These are phyloP conservation scores for Hippolais icterina DNA, from an alignment of 2,113 vertebrate genomes.

Conservation along the genomic window DNA sequence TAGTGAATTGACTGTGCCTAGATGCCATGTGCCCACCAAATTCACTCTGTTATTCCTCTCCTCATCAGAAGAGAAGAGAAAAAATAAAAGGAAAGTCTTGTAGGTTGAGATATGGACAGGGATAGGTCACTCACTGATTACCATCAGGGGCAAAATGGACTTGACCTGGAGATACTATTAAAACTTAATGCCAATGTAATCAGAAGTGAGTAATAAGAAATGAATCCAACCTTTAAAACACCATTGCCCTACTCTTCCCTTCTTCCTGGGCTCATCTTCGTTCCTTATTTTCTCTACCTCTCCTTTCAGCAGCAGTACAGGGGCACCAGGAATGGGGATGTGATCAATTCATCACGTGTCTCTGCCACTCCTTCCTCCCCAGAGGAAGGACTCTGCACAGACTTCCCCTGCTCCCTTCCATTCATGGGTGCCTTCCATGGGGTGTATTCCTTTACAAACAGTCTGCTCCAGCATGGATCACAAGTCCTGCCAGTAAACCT, in stretches of 20 bases:
- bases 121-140: neutral
- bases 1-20: neutral
- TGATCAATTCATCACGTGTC: neutral
- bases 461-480: neutral
- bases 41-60: neutral
- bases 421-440: fast-evolving
- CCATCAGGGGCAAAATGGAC: neutral
- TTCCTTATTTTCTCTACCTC: neutral
- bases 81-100: neutral
- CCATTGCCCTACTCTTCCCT: fast-evolving
- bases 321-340: neutral
- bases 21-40: neutral
- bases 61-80: neutral
- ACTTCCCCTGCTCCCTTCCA: neutral
- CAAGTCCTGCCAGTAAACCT: neutral
- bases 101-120: neutral
- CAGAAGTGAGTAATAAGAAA: neutral
- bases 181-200: neutral
- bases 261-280: neutral
- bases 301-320: neutral
- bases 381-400: neutral
- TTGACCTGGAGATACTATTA: neutral
- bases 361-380: neutral
- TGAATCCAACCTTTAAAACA: neutral
- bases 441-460: neutral